Evolutionary conservation across 2,888 invertebrate species (phyloP).

Genomic region (Melanchra persicariae): DNA sequence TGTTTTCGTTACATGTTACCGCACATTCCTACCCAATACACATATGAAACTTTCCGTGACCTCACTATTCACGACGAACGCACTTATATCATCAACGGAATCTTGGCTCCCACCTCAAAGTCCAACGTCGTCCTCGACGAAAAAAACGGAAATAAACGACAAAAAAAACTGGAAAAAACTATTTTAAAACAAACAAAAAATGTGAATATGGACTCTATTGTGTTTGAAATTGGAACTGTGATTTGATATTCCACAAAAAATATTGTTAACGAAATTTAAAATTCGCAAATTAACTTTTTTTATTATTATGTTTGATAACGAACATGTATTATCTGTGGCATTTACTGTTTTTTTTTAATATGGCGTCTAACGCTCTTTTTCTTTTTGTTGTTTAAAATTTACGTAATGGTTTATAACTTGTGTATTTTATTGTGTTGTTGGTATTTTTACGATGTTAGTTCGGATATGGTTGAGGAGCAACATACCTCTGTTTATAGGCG

Average conservation of each 20-base stretch:
- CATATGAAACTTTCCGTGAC: constrained; percentile 79
- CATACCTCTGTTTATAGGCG: constrained; percentile 96
- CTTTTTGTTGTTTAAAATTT: constrained; percentile 68
- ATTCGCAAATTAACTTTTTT: constrained; percentile 70
- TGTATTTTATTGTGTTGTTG: constrained; percentile 77
- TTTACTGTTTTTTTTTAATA: constrained; percentile 73
- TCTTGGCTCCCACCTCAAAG: constrained; percentile 88
- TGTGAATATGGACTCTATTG: constrained; percentile 71
- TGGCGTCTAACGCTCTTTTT: constrained; percentile 79
- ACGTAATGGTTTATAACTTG: constrained; percentile 63
- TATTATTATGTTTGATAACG: constrained; percentile 72
- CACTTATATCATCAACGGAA: constrained; percentile 83
- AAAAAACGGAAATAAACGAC: constrained; percentile 89
- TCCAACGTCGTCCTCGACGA: constrained; percentile 90
- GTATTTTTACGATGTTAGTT: constrained; percentile 84
- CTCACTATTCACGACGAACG: constrained; percentile 71
- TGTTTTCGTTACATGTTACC: constrained; percentile 90
- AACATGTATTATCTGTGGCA: constrained; percentile 85
- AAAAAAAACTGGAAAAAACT: constrained; percentile 56
- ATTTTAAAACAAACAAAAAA: constrained; percentile 30
- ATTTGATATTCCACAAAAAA: constrained; percentile 72
- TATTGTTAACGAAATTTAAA: constrained; percentile 64
- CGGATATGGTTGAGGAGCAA: constrained; percentile 91
- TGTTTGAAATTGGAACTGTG: constrained; percentile 85
- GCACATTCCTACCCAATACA: constrained; percentile 89